Conservation (phyloP, 1,140 invertebrate genomes). For the Drusus annulatus region DNA sequence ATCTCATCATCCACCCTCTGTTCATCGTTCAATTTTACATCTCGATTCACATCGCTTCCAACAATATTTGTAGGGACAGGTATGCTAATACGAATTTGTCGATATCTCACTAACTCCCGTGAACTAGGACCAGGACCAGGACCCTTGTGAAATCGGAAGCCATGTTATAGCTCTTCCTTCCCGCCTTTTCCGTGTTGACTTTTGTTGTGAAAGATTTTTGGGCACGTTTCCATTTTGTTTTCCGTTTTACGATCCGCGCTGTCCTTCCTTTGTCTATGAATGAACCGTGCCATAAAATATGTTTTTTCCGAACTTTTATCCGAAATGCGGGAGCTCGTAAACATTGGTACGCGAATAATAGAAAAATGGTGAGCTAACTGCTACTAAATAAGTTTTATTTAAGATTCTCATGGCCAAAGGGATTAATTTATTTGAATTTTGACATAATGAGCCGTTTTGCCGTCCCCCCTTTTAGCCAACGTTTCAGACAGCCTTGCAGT, state of each 20-base stretch:
- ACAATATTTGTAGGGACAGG: background rate
- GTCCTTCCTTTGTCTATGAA: constrained; percentile 41
- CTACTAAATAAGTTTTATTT: too few species aligned
- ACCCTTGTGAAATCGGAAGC: constrained; percentile 4
- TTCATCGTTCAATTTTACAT: background rate
- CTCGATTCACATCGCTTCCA: background rate
- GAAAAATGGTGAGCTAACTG: too few species aligned
- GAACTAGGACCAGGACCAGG: background rate
- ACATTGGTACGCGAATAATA: too few species aligned
- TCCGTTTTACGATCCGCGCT: constrained; percentile 37
- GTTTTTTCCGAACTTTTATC: constrained; percentile 23
- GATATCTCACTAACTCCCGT: background rate
- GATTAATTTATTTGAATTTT: too few species aligned
- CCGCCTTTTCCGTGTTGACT: constrained; percentile 51
- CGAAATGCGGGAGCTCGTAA: too few species aligned
- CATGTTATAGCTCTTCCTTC: constrained; percentile 12
- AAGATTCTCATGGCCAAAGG: too few species aligned
- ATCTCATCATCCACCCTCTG: too few species aligned
- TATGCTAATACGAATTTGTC: background rate
- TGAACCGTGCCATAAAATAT: constrained; percentile 33
- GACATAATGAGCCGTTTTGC: too few species aligned
- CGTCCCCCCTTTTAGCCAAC: too few species aligned
- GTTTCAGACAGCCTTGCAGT: too few species aligned
- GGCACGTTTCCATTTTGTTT: constrained; percentile 33
- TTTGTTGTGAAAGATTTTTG: constrained; percentile 28